Evolutionary conservation across 2,113 vertebrate species (phyloP).

Genomic region (Opisthocomus hoazin): DNA sequence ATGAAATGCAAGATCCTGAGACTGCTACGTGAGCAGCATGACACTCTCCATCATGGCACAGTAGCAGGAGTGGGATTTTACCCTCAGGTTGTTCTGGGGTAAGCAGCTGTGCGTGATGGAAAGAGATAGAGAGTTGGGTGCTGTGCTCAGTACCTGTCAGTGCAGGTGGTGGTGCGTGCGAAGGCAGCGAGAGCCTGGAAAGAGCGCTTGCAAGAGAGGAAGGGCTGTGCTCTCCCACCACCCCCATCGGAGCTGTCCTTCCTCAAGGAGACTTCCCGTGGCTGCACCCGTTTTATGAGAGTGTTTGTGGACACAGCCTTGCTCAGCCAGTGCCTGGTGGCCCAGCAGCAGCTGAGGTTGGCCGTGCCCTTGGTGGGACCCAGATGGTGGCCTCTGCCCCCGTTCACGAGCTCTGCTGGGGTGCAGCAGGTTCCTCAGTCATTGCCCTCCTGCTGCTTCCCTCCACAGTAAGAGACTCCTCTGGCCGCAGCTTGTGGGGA

Average conservation of each 20-base stretch:
- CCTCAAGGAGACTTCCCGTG: neutral
- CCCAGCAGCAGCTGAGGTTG: neutral
- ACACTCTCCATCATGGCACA: neutral
- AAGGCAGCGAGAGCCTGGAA: neutral
- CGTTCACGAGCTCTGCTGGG: fast-evolving
- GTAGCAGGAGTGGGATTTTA: neutral
- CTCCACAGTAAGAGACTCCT: fast-evolving
- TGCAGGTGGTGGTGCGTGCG: neutral
- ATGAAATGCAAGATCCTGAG: neutral
- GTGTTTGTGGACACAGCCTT: neutral
- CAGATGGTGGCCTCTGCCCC: fast-evolving
- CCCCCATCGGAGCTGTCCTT: neutral
- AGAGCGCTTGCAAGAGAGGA: neutral
- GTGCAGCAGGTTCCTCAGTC: neutral
- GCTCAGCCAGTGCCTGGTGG: neutral
- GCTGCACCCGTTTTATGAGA: neutral
- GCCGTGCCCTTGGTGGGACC: neutral
- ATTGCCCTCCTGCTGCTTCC: neutral
- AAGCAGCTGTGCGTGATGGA: neutral
- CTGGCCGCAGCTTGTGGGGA: neutral
- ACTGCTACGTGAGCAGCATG: neutral
- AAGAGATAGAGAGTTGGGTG: neutral
- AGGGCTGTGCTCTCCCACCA: neutral
- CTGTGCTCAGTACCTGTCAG: neutral
- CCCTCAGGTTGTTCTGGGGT: neutral